Evolutionary conservation across 1,140 invertebrate species (phyloP).

Genomic region (Ditylenchus dipsaci): DNA sequence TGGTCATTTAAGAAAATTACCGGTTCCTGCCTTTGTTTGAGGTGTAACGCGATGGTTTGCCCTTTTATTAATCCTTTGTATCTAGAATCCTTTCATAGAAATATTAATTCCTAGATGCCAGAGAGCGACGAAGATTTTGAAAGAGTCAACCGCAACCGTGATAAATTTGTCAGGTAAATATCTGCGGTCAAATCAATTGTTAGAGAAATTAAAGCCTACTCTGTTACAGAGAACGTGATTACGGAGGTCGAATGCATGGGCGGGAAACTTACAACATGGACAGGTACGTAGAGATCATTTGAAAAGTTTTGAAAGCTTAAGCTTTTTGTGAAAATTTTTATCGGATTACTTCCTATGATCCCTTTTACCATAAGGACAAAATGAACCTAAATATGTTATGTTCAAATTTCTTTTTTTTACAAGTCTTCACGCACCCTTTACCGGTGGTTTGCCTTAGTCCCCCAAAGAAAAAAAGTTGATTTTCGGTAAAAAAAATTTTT

Average conservation of each 20-base stretch:
- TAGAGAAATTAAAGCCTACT: too few relatives aligned
- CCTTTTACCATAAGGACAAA: not conserved
- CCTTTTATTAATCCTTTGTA: too few relatives aligned
- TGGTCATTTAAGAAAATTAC: too few relatives aligned
- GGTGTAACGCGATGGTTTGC: too few relatives aligned
- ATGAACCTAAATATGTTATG: not conserved
- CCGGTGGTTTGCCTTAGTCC: not conserved
- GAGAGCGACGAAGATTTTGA: conserved; percentile 3
- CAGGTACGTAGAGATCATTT: not conserved
- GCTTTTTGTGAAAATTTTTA: not conserved
- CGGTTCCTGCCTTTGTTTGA: too few relatives aligned
- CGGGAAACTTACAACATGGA: not conserved
- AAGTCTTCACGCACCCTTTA: not conserved
- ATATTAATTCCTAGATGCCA: not conserved
- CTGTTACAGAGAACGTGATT: not conserved
- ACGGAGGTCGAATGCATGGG: not conserved
- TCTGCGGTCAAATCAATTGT: too few relatives aligned
- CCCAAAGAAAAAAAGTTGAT: too few relatives aligned
- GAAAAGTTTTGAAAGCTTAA: not conserved
- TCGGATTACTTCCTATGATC: not conserved
- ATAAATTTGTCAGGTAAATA: not conserved
- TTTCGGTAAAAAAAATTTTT: not conserved
- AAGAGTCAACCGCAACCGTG: not conserved
- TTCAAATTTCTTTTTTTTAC: not conserved
- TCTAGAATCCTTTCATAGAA: not conserved